Percentiles rank a stretch among this genome's conserved stretches.
Conservation (phyloP, 2,888 invertebrate species). For the Chrysomela aeneicollis region DNA sequence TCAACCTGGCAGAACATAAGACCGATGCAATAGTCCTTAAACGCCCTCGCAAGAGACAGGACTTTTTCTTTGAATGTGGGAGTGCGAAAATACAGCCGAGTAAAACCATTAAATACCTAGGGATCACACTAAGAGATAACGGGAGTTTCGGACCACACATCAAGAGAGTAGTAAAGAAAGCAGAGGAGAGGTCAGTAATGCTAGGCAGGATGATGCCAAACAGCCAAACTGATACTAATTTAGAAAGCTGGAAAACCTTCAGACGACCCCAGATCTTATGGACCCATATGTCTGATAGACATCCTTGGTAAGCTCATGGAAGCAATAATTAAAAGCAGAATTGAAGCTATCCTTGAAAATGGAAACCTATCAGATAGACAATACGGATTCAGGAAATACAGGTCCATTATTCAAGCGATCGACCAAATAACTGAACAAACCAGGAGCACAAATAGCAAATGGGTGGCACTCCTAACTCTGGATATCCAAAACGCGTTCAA, state of each 20-base stretch:
- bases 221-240: not conserved
- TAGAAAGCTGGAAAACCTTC: not conserved
- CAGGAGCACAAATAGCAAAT: not conserved
- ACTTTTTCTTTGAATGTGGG: no score
- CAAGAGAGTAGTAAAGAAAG: no score
- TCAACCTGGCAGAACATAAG: constrained; percentile 14
- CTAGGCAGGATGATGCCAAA: no score
- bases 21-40: constrained; percentile 9
- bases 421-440: not conserved
- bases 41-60: no score
- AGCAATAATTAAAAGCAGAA: not conserved
- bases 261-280: not conserved
- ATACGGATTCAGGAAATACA: no score
- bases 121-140: not conserved
- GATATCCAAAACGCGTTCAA: constrained; percentile 31
- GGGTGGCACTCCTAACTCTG: constrained; percentile 9
- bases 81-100: not conserved
- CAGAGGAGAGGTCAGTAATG: no score
- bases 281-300: not conserved
- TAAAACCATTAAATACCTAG: constrained; percentile 1
- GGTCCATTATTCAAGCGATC: not conserved
- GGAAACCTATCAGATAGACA: no score
- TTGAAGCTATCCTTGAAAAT: not conserved
- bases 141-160: constrained; percentile 11
- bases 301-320: not conserved